Evolutionary conservation across 2,888 invertebrate genomes (phyloP).

Genomic region (Taphrorychus bicolor): DNA sequence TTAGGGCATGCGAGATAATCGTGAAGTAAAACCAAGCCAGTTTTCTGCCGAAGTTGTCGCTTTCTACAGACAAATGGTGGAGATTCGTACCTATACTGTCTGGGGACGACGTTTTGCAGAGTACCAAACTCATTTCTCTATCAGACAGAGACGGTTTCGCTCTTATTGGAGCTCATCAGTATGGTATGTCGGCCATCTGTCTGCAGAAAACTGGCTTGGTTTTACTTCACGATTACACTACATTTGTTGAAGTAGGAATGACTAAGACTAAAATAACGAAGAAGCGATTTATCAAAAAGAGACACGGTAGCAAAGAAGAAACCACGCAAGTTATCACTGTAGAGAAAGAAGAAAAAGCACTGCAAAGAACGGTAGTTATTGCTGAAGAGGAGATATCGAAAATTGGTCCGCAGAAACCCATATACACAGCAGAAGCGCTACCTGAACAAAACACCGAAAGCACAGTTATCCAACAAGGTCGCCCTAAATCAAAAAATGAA

Average conservation of each 20-base stretch:
- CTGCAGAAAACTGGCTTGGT: too few relatives aligned
- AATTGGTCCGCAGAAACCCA: slow-evolving; percentile 42
- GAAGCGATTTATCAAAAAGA: slow-evolving; percentile 54
- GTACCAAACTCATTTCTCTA: too few relatives aligned
- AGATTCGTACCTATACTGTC: too few relatives aligned
- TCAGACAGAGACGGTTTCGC: too few relatives aligned
- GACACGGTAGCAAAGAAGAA: slow-evolving; percentile 52
- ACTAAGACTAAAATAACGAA: slow-evolving; percentile 44
- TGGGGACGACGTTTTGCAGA: too few relatives aligned
- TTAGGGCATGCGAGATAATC: too few relatives aligned
- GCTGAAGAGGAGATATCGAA: slow-evolving; percentile 52
- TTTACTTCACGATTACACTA: too few relatives aligned
- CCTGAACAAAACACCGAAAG: slow-evolving; percentile 54
- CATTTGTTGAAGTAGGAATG: slow-evolving; percentile 55
- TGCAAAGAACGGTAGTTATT: slow-evolving; percentile 56
- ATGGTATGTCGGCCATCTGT: too few relatives aligned
- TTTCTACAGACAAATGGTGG: too few relatives aligned
- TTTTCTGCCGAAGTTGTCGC: too few relatives aligned
- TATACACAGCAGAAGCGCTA: slow-evolving; percentile 53
- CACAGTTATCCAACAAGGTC: slow-evolving; percentile 43
- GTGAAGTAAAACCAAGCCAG: too few relatives aligned
- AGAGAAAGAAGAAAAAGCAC: slow-evolving; percentile 53
- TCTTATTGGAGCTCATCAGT: too few relatives aligned
- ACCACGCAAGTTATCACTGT: slow-evolving; percentile 56
- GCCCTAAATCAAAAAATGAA: slow-evolving; percentile 54